Conservation (phyloP, 2,113 vertebrate genomes). For the Pseudorasbora parva region DNA sequence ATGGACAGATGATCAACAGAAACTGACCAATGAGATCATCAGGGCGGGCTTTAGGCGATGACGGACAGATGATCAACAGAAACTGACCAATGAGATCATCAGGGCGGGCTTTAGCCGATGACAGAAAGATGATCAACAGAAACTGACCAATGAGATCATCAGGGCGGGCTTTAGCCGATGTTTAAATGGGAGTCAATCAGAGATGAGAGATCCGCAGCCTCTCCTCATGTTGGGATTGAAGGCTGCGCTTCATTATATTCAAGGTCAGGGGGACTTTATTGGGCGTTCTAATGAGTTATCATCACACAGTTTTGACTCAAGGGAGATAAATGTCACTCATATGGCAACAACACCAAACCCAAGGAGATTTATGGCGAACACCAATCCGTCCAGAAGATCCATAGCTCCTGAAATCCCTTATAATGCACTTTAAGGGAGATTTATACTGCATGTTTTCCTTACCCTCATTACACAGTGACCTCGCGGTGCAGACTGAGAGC, state of each 20-base stretch:
- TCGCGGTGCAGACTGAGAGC: background rate
- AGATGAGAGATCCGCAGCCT: background rate
- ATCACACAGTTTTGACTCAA: constrained; percentile 9
- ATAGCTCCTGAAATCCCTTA: background rate
- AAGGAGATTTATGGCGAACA: background rate
- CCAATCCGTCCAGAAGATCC: background rate
- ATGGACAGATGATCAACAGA: too few relatives aligned
- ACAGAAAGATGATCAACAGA: too few relatives aligned
- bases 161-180: too few relatives aligned
- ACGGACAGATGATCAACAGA: too few relatives aligned
- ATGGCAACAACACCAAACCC: constrained; percentile 15
- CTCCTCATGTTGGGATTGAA: background rate
- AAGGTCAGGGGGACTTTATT: background rate
- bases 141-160: too few relatives aligned
- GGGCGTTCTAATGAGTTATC: constrained; percentile 18
- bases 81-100: too few relatives aligned
- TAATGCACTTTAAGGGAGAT: background rate
- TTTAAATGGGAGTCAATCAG: constrained; percentile 23
- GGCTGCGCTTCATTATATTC: constrained; percentile 9
- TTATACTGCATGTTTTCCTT: background rate
- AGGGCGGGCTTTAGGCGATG: too few relatives aligned
- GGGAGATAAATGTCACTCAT: constrained; percentile 35
- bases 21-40: too few relatives aligned
- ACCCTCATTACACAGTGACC: background rate
- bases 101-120: too few relatives aligned